Evolutionary conservation across 2,797 vertebrate genomes (phyloP).

Genomic region (Phylloscopus collybita): DNA sequence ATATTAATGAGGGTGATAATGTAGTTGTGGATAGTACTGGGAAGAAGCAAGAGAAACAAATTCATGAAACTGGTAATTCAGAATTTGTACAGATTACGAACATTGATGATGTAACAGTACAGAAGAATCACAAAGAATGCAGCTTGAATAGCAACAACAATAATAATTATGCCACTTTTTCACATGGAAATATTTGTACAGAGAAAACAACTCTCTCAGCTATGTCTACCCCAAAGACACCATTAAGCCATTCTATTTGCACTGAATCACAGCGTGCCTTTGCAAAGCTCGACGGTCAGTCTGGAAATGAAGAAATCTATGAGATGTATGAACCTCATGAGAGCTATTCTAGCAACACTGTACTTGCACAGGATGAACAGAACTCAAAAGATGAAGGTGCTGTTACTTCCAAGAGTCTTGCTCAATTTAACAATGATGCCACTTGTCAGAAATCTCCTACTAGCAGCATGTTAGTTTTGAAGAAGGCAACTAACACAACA

Average conservation of each 20-base stretch:
- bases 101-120: conserved; percentile 74
- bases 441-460: not conserved
- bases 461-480: not conserved
- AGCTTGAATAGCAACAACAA: conserved; percentile 84
- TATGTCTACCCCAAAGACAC: not conserved
- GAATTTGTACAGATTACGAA: conserved; percentile 80
- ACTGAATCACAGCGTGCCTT: not conserved
- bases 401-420: conserved; percentile 12
- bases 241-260: conserved; percentile 1
- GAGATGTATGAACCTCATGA: conserved; percentile 46
- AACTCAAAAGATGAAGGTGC: conserved; percentile 31
- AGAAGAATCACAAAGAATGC: conserved; percentile 69
- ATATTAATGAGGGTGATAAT: conserved; percentile 35
- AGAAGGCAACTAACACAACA: not conserved
- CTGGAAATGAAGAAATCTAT: conserved; percentile 62
- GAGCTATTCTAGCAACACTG: not conserved
- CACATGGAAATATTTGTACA: conserved; percentile 10
- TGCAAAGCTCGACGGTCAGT: conserved; percentile 24
- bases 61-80: not conserved
- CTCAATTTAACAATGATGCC: not conserved
- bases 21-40: conserved; percentile 34
- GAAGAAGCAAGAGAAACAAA: conserved; percentile 63
- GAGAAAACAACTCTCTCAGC: conserved; percentile 45
- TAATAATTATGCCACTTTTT: conserved; percentile 49
- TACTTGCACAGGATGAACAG: not conserved